Conservation (phyloP, 2,113 vertebrate species). For the Struthio camelus region DNA sequence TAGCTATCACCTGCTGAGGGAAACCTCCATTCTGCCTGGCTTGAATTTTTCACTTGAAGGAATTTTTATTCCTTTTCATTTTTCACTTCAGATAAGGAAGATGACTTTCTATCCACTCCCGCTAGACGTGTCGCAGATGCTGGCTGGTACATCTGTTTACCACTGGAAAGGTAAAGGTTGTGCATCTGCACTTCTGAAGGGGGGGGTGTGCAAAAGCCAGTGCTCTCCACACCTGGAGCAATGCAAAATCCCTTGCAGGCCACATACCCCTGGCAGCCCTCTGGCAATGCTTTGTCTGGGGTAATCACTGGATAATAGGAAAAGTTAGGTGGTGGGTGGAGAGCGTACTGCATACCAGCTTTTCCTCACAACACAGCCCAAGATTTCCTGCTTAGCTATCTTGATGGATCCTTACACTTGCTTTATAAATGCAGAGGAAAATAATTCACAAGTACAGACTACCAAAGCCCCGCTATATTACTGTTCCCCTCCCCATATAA, state of each 20-base stretch:
- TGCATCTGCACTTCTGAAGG: not conserved
- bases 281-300: no score
- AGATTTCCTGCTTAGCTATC: not conserved
- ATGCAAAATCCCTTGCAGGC: not conserved
- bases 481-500: rapidly evolving
- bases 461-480: not conserved
- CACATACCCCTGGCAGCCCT: not conserved
- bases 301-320: not conserved
- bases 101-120: no score
- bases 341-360: not conserved
- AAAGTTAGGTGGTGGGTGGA: not conserved
- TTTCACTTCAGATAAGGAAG: not conserved
- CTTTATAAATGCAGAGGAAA: not conserved
- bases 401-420: not conserved
- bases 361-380: not conserved
- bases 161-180: not conserved
- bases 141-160: not conserved
- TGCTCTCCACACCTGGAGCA: not conserved
- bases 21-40: not conserved
- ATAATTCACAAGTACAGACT: not conserved
- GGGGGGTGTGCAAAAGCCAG: not conserved
- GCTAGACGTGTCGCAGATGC: not conserved
- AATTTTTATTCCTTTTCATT: not conserved
- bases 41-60: not conserved
- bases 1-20: not conserved